Evolutionary conservation across 1,140 invertebrate species (phyloP).

Genomic region (Drosophila sulfurigaster): DNA sequence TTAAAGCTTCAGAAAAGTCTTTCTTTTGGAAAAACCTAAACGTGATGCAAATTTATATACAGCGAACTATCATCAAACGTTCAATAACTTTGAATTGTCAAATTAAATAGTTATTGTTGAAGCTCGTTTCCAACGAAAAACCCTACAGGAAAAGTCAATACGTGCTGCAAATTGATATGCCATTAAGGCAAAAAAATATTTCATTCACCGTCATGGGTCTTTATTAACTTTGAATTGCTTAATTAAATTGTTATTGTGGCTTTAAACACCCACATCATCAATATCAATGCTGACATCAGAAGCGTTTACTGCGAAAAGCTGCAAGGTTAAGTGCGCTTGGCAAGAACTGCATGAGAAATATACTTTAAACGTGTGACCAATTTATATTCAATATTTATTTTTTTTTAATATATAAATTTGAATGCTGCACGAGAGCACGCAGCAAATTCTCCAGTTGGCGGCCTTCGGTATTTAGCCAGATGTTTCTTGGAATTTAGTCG

Average conservation of each 20-base stretch:
- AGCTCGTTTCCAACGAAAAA: background rate
- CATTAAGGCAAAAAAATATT: conserved; percentile 8
- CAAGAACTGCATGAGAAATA: conserved; percentile 34
- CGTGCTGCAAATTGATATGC: conserved; percentile 19
- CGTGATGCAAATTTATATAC: conserved; percentile 20
- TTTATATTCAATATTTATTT: background rate
- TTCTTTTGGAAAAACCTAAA: conserved; percentile 1
- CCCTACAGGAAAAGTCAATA: conserved; percentile 16
- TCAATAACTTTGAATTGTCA: conserved; percentile 7
- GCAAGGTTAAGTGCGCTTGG: conserved; percentile 3
- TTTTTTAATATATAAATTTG: conserved; percentile 22
- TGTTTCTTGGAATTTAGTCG: conserved; percentile 28
- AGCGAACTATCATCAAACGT: background rate
- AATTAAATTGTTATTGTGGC: conserved; percentile 17
- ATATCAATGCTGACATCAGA: conserved; percentile 16
- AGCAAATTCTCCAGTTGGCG: conserved; percentile 37
- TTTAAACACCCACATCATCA: conserved; percentile 36
- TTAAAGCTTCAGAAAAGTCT: background rate
- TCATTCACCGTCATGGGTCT: background rate
- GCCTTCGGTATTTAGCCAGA: conserved; percentile 8
- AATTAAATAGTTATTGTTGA: conserved; percentile 20
- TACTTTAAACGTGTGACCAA: conserved; percentile 40
- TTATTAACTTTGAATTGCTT: conserved; percentile 7
- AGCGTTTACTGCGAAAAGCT: conserved; percentile 3
- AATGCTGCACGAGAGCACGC: conserved; percentile 3